Percentiles rank a stretch among this genome's conserved stretches.
Evolutionary conservation across 2,113 vertebrate species (phyloP).

Genomic region (Nothocercus nigrocapillus): DNA sequence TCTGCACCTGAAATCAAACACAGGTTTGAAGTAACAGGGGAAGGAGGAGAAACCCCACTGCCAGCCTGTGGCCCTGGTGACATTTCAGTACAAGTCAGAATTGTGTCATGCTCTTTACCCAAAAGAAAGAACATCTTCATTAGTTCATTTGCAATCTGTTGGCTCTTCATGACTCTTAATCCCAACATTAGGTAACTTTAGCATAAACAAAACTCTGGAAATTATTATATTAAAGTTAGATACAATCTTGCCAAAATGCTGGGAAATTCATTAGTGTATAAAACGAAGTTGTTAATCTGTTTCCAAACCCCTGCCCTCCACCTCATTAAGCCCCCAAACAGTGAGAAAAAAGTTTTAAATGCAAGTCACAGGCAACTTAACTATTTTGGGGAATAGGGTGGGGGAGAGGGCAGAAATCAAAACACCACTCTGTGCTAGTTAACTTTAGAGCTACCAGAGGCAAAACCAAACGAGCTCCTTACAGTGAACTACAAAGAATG

Average conservation of each 20-base stretch:
- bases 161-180: conserved; percentile 21
- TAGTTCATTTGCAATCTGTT: conserved; percentile 32
- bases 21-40: conserved; percentile 27
- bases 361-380: background rate
- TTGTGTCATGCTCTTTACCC: background rate
- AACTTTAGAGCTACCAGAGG: conserved; percentile 5
- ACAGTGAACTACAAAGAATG: background rate
- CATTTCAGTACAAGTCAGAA: background rate
- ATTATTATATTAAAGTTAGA: conserved; percentile 34
- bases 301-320: conserved; percentile 49
- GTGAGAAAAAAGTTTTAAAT: conserved; percentile 24
- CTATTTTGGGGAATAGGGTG: background rate
- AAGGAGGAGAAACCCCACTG: background rate
- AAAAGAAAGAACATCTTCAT: conserved; percentile 41
- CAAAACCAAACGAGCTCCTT: background rate
- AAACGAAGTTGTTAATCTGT: conserved; percentile 38
- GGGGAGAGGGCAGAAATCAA: background rate
- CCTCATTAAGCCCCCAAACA: conserved; percentile 52
- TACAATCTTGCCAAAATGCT: conserved; percentile 47
- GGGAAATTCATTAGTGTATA: conserved; percentile 66
- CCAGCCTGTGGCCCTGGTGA: background rate
- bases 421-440: background rate
- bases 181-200: conserved; percentile 38
- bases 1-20: conserved; percentile 77
- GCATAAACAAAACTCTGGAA: conserved; percentile 57